phyloP scores from a whole-genome alignment of 2,888 invertebrate species.

The Coenonympha glycerion region DNA sequence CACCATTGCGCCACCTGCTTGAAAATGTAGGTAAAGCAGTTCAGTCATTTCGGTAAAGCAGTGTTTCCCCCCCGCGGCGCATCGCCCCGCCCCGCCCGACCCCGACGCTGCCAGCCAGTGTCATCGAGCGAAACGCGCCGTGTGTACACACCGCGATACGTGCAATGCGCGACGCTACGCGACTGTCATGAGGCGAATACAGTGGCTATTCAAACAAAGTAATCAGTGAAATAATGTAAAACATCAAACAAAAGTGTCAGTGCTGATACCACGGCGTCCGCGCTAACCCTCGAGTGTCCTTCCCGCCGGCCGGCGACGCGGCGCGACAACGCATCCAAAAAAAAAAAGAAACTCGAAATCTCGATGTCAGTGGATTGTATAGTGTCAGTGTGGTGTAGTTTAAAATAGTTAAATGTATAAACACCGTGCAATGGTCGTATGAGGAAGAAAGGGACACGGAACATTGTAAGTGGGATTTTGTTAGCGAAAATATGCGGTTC shows the following conservation, averaged over 20 bases:
- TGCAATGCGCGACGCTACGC: constrained; percentile 61
- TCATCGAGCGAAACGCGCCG: constrained; percentile 69
- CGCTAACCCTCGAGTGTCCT: constrained; percentile 68
- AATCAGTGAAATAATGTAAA: constrained; percentile 74
- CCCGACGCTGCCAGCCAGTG: constrained; percentile 50
- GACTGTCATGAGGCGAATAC: constrained; percentile 61
- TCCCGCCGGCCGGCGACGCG: constrained; percentile 81
- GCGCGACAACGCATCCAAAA: constrained; percentile 73
- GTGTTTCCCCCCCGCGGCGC: constrained; percentile 43
- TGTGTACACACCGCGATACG: constrained; percentile 46
- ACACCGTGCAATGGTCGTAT: constrained; percentile 75
- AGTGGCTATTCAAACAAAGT: constrained; percentile 49
- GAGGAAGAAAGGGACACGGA: constrained; percentile 74
- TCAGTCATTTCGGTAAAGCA: constrained; percentile 43
- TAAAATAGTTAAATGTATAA: constrained; percentile 74
- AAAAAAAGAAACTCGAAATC: constrained; percentile 59
- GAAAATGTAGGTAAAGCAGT: constrained; percentile 42
- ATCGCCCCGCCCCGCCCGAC: constrained; percentile 35
- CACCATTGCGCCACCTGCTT: constrained; percentile 61
- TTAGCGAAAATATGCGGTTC: constrained; percentile 66
- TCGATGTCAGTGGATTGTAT: constrained; percentile 69
- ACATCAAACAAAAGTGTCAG: constrained; percentile 60
- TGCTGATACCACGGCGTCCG: constrained; percentile 76
- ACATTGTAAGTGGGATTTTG: constrained; percentile 71
- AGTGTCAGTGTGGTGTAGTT: constrained; percentile 70